Base-by-base conservation (phyloP, 1,140 invertebrate genomes). In the Spodoptera frugiperda region DNA sequence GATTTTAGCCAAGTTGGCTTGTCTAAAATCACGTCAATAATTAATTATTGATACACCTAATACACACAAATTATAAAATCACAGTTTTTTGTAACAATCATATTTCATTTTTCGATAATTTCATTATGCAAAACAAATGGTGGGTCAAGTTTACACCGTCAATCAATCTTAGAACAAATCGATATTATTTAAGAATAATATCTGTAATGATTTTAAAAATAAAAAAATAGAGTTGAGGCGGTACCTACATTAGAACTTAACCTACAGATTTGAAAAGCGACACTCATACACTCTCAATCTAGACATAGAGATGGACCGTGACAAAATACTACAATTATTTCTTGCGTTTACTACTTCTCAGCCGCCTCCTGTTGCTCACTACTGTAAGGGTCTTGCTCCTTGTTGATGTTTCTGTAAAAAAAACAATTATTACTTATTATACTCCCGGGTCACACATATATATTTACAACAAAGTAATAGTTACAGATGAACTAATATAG, bases 291-390 rank as follows among this genome's bases (percentile, higher is more conserved):
- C 46, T 17, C 25, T 39, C 67, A 44, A 63, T 63, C 59, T 63
- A 63, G 57, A 63, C 33, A 63, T 17, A 44, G 30, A 63, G 17
- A 44, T 44, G 33, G 25, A 46, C 15, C 19, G 9, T 33, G 17
- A 33, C 25, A 39, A 49, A 19, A 19, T 48, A 11, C 17, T 21
- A 44, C 68, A 54, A 79, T 53, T 82, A 65, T 39, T 87, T 87
- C 63, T 84, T 85, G 63, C 90, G 89, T 70, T 82, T 85, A 75
- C 87, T 88, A 71, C 90, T 92, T 49, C 90, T 83, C 21, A 92
- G 78, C 11, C 86, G 70, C 77, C 86, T 85, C 51, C 90, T 83
- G 72, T 90, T 90, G 11, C 76, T 80, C 0, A 85, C 79, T 53
- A 73, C 78, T 59, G 67, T 6, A 15, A 25, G 70, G 51, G 73